Percentiles rank a stretch among this genome's conserved stretches.
Evolutionary conservation across 1,140 invertebrate species (phyloP).

Genomic region (Acromyrmex charruanus): DNA sequence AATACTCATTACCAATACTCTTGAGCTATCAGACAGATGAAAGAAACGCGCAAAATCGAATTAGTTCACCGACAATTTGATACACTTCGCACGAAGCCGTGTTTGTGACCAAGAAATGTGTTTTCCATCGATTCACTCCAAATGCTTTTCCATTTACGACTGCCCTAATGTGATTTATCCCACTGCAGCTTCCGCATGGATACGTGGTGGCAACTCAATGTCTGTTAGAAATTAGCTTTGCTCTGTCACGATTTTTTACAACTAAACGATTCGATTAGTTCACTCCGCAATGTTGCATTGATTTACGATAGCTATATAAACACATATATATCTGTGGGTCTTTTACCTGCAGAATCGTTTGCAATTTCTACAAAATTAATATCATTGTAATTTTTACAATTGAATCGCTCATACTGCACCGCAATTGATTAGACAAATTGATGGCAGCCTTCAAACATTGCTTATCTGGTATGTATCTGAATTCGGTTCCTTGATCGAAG

Average conservation of each 20-base stretch:
- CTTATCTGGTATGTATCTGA: constrained; percentile 12
- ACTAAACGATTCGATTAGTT: constrained; percentile 22
- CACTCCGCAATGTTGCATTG: not conserved
- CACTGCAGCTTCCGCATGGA: constrained; percentile 9
- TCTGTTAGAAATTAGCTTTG: not conserved
- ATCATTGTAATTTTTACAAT: not conserved
- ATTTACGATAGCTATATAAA: not conserved
- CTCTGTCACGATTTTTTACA: constrained; percentile 13
- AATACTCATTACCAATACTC: not conserved
- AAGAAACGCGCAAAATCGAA: constrained; percentile 33
- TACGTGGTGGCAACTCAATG: constrained; percentile 17
- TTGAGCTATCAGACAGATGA: not conserved
- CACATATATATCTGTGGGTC: not conserved
- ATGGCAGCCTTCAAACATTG: constrained; percentile 17
- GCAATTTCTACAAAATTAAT: not conserved
- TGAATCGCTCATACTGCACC: not conserved
- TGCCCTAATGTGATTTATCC: constrained; percentile 49
- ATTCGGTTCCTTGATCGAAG: constrained; percentile 48
- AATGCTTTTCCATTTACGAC: constrained; percentile 42
- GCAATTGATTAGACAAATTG: constrained; percentile 23
- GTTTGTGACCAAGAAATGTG: constrained; percentile 28
- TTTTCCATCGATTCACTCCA: constrained; percentile 26
- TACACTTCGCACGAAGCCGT: not conserved
- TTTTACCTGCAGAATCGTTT: not conserved
- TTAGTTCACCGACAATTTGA: constrained; percentile 27